Conservation (phyloP, 2,888 invertebrate genomes). For the Papilio elwesi region DNA sequence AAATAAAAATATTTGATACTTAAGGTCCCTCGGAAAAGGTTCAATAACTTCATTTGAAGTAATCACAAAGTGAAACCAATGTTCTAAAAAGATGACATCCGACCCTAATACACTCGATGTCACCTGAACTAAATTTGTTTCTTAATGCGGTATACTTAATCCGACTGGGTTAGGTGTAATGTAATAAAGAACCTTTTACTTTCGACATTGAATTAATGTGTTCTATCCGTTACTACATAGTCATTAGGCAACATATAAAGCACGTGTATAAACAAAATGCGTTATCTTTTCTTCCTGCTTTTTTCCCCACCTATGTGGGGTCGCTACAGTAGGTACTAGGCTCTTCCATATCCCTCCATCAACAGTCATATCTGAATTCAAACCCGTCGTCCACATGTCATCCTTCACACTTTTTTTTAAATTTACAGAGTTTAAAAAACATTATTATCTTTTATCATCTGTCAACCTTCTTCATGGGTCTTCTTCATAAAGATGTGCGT, state of each 20-base stretch:
- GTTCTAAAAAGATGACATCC: constrained; percentile 61
- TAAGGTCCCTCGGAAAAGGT: constrained; percentile 45
- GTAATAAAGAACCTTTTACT: constrained; percentile 25
- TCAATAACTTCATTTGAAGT: constrained; percentile 63
- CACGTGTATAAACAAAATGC: not conserved
- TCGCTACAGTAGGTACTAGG: too few relatives aligned
- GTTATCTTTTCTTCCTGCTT: not conserved
- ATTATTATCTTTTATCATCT: too few relatives aligned
- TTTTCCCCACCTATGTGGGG: too few relatives aligned
- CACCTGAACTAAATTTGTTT: constrained; percentile 61
- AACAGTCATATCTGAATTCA: too few relatives aligned
- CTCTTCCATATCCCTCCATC: too few relatives aligned
- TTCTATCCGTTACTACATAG: constrained; percentile 3
- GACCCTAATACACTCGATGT: constrained; percentile 54
- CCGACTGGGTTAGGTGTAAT: not conserved
- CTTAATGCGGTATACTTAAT: constrained; percentile 35
- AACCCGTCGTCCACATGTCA: too few relatives aligned
- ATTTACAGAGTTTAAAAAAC: too few relatives aligned
- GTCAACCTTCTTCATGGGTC: too few relatives aligned
- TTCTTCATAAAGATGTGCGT: too few relatives aligned
- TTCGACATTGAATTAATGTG: constrained; percentile 13
- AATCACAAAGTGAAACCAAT: constrained; percentile 61
- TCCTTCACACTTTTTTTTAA: too few relatives aligned
- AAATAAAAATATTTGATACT: constrained; percentile 15
- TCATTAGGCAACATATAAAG: not conserved